phyloP scores from a whole-genome alignment of 2,113 vertebrate species.

The Protomyctophum bolini region DNA sequence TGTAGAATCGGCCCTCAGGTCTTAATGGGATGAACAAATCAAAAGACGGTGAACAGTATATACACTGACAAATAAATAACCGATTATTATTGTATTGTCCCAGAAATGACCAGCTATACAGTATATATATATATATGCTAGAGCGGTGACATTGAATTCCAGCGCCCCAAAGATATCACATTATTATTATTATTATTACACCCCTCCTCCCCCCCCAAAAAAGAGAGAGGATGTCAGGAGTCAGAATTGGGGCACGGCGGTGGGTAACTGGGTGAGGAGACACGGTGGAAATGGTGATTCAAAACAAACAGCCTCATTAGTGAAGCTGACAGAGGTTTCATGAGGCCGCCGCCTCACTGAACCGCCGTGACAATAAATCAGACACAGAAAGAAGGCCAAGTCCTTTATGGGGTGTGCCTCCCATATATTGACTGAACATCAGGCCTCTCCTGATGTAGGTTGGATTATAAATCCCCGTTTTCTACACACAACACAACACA shows the following conservation, averaged over 20 bases:
- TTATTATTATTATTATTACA: background rate
- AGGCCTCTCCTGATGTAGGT: conserved; percentile 49
- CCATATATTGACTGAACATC: conserved; percentile 77
- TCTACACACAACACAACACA: conserved; percentile 20
- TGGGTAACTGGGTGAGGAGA: conserved; percentile 7
- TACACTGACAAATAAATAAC: background rate
- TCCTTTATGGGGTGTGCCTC: conserved; percentile 79
- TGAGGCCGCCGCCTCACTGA: conserved; percentile 76
- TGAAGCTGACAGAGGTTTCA: conserved; percentile 81
- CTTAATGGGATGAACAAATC: background rate
- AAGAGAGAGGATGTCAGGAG: background rate
- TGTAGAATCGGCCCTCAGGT: background rate
- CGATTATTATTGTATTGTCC: too few species aligned
- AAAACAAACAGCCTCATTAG: conserved; percentile 83
- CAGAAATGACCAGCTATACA: too few species aligned
- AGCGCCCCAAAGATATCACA: too few species aligned
- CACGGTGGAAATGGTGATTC: conserved; percentile 47
- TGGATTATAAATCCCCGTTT: conserved; percentile 67
- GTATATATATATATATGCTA: too few species aligned
- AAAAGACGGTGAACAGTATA: background rate
- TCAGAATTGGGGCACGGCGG: conserved; percentile 5
- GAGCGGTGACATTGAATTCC: too few species aligned
- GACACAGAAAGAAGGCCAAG: conserved; percentile 75
- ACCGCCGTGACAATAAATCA: conserved; percentile 84
- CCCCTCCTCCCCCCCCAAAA: background rate